Evolutionary conservation across 2,888 invertebrate genomes (phyloP).

Genomic region (Antheraea assamensis): DNA sequence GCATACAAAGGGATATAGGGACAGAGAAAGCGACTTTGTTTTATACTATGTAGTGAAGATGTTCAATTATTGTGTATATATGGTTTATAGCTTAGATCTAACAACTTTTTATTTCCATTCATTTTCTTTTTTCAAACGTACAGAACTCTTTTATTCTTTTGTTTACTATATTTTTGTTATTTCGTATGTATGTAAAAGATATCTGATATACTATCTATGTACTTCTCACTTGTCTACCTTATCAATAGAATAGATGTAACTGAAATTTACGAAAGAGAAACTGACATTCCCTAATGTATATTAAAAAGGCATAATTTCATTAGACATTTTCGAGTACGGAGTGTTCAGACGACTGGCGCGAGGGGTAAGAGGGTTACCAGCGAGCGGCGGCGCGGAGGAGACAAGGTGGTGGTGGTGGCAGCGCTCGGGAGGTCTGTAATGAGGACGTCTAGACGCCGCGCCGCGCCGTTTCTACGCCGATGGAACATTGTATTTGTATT

Average conservation of each 20-base stretch:
- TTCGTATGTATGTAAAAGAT: not conserved
- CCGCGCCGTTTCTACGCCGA: constrained; percentile 40
- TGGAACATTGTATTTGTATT: constrained; percentile 62
- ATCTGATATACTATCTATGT: not conserved
- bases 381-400: constrained; percentile 22
- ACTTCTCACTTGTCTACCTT: not conserved
- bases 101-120: too few species aligned
- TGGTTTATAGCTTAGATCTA: too few species aligned
- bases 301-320: constrained; percentile 67
- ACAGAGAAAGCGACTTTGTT: too few species aligned
- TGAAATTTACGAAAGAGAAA: not conserved
- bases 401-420: constrained; percentile 37
- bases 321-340: constrained; percentile 48
- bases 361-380: constrained; percentile 24
- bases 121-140: too few species aligned
- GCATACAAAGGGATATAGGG: too few species aligned
- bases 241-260: not conserved
- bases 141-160: too few species aligned
- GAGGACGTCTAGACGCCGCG: constrained; percentile 71
- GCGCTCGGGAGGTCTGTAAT: constrained; percentile 50
- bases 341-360: constrained; percentile 11
- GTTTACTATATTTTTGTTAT: not conserved
- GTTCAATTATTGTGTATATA: too few species aligned
- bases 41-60: too few species aligned
- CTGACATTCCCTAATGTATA: constrained; percentile 20